Evolutionary conservation across 2,113 vertebrate genomes (phyloP), one percentile per base, ranked within the genome.

Genomic region (Tragulus kanchil): DNA sequence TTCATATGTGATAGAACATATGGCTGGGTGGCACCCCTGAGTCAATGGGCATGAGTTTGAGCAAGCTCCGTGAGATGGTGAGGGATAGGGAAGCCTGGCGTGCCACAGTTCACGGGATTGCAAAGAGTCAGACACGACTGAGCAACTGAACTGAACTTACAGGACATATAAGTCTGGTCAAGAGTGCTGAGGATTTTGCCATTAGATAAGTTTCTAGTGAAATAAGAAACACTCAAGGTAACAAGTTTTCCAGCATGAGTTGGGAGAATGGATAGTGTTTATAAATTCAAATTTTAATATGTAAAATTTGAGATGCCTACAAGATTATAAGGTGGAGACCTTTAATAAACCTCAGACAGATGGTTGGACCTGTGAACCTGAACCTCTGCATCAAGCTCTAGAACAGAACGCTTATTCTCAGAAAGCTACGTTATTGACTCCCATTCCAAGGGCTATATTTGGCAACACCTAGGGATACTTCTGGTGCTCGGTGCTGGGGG

Each of bases 401-500:
- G 15, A 62, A 82, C 1, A 36, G 6, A 36, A 36, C 36, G 36
- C 36, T 48, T 26, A 36, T 42, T 52, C 28, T 85, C 28, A 85
- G 6, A 31, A 15, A 11, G 3, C 3, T 19, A 10, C 21, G 10
- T 6, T 11, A 52, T 1, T 31, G 19, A 9, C 8, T 5, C 11
- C 12, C 2, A 23, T 17, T 9, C 28, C n/a, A 3, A 3, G 8
- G 8, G 21, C 13, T 3, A 36, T 16, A 64, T 21, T 59, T 82
- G 50, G 2, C 17, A 45, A 69, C 12, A 15, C 1, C 13, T 78
- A 16, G 3, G 65, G 14, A 9, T 0, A 16, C 26, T 50, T 95
- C 69, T 59, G 45, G 16, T 52, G 78, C 71, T 90, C 45, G 36
- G 0, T 69, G 1, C 15, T n/a, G 45, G 26, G 36, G 26, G 0